These are phyloP conservation scores for Mionectes olivaceus DNA, from an alignment of 2,797 vertebrate species.

Conservation along the genomic window DNA sequence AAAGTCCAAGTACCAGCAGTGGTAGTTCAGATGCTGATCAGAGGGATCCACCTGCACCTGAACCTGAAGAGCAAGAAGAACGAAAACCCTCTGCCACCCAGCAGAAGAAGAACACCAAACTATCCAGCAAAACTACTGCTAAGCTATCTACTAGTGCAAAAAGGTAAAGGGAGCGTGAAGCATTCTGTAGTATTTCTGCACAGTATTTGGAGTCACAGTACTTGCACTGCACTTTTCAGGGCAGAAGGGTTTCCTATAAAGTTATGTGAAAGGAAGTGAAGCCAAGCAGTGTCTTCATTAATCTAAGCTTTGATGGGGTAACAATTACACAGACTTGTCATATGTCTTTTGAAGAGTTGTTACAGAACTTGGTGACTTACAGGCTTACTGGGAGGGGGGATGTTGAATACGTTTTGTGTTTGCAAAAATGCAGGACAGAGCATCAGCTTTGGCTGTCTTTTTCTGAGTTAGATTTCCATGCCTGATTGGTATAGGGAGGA, in stretches of 20 bases:
- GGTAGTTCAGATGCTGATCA: constrained; percentile 92
- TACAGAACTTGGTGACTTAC: not conserved
- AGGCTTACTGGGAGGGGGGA: not conserved
- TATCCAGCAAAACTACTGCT: constrained; percentile 92
- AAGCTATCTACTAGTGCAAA: constrained; percentile 92
- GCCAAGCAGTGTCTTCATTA: not conserved
- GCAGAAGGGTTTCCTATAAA: not conserved
- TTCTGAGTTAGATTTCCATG: not conserved
- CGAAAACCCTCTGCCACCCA: constrained; percentile 88
- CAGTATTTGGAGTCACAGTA: not conserved
- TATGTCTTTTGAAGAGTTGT: not conserved
- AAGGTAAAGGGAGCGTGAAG: constrained; percentile 77
- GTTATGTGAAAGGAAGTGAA: not conserved
- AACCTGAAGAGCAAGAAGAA: constrained; percentile 89
- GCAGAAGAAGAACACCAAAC: constrained; percentile 91
- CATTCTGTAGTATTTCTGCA: not conserved
- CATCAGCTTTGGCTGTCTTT: not conserved
- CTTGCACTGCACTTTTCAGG: not conserved
- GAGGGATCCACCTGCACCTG: constrained; percentile 87
- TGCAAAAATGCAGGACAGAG: accelerated
- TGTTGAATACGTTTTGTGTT: accelerated
- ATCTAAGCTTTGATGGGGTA: not conserved
- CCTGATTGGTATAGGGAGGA: not conserved
- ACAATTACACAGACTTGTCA: not conserved
- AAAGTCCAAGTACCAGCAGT: constrained; percentile 92